Evolutionary conservation across 2,888 invertebrate species (phyloP).

Genomic region (Omphaloscelis lunosa): DNA sequence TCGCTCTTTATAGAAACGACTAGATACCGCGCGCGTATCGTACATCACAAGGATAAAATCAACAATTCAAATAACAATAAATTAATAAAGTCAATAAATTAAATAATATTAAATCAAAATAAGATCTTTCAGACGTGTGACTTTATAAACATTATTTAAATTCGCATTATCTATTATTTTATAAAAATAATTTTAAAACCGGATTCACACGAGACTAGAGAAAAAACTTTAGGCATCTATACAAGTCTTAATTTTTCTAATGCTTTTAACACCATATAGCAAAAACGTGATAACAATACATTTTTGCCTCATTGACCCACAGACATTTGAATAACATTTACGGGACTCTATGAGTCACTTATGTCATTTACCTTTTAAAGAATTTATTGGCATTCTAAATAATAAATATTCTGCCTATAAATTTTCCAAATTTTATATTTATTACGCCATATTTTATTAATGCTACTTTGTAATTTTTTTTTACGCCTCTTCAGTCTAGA

Average conservation of each 20-base stretch:
- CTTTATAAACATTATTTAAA: constrained; percentile 28
- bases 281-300: constrained; percentile 26
- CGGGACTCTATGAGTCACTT: constrained; percentile 67
- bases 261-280: constrained; percentile 13
- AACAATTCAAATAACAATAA: constrained; percentile 44
- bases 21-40: neutral
- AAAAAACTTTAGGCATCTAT: constrained; percentile 33
- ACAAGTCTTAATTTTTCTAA: constrained; percentile 24
- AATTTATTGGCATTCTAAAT: constrained; percentile 43
- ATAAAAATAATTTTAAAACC: constrained; percentile 42
- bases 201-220: constrained; percentile 29
- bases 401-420: no score
- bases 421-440: constrained; percentile 28
- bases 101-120: constrained; percentile 18
- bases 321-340: constrained; percentile 57
- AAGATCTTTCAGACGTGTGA: constrained; percentile 10
- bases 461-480: constrained; percentile 14
- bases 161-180: constrained; percentile 19
- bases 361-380: constrained; percentile 65
- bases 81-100: constrained; percentile 16
- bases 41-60: constrained; percentile 45
- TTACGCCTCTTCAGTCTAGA: constrained; percentile 65
- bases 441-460: constrained; percentile 22
- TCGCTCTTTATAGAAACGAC: neutral
- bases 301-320: constrained; percentile 59